Percentiles rank a stretch among this genome's conserved stretches.
These are phyloP conservation scores for Macrocentrus cingulum DNA, from an alignment of 1,140 invertebrate species.

Conservation along the genomic window DNA sequence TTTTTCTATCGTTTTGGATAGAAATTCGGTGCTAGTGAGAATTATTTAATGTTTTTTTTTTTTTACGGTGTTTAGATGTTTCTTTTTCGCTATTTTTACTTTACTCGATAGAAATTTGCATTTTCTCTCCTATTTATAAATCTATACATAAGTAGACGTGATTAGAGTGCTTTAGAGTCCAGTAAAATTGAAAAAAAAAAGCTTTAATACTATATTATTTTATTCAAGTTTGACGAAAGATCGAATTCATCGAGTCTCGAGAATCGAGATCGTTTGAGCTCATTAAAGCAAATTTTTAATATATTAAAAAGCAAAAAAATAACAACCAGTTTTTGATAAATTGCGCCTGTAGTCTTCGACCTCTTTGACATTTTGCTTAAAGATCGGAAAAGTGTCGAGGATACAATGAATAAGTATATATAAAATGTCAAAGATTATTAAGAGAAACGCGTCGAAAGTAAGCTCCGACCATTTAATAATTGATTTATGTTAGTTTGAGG, in stretches of 20 bases:
- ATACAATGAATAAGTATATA: neutral
- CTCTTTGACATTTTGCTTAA: neutral
- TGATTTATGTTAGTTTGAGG: neutral
- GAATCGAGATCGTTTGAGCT: conserved; percentile 3
- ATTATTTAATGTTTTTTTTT: too few relatives aligned
- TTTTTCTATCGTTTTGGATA: too few relatives aligned
- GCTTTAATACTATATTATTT: too few relatives aligned
- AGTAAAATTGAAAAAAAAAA: too few relatives aligned
- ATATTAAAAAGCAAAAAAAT: neutral
- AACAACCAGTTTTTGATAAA: neutral
- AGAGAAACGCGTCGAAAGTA: neutral
- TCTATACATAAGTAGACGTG: too few relatives aligned
- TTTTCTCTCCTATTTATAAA: too few relatives aligned
- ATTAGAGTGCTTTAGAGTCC: too few relatives aligned
- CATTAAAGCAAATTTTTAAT: neutral
- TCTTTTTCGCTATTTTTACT: too few relatives aligned
- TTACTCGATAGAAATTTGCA: too few relatives aligned
- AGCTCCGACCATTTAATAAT: neutral
- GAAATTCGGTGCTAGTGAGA: too few relatives aligned
- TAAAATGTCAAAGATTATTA: neutral
- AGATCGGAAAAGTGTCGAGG: neutral
- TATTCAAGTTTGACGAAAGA: neutral
- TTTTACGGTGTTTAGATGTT: too few relatives aligned
- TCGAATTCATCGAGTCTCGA: neutral
- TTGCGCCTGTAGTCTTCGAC: too few relatives aligned